phyloP scores from a whole-genome alignment of 2,888 invertebrate species.

The Rhagophthalmus giganteus region DNA sequence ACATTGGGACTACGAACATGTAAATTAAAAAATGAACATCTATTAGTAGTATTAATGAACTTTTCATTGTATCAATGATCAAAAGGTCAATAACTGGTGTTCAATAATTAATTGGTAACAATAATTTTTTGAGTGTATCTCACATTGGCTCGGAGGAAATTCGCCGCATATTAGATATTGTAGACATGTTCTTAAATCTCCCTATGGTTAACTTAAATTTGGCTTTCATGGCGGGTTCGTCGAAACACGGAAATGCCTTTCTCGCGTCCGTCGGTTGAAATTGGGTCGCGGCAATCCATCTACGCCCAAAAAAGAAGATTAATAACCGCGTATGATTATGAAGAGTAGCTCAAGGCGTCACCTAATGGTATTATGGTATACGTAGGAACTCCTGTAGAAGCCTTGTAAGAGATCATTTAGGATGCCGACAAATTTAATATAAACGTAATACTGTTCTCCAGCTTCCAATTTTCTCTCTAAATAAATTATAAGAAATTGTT shows the following conservation, averaged over 20 bases:
- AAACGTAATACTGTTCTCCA: constrained; percentile 67
- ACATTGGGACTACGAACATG: no score
- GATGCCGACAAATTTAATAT: constrained; percentile 71
- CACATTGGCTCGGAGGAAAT: no score
- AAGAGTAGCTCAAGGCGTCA: constrained; percentile 42
- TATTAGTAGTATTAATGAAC: no score
- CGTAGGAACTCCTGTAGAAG: constrained; percentile 82
- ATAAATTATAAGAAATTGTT: constrained; percentile 72
- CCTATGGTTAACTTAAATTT: constrained; percentile 77
- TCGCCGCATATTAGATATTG: constrained; percentile 78
- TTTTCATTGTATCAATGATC: no score
- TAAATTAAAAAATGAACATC: no score
- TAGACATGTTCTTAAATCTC: constrained; percentile 69
- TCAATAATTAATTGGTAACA: no score
- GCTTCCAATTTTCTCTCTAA: constrained; percentile 61
- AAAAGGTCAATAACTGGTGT: no score
- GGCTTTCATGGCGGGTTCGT: constrained; percentile 83
- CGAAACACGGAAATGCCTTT: constrained; percentile 84
- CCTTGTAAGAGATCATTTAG: constrained; percentile 77
- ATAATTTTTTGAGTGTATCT: no score
- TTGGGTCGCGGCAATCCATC: constrained; percentile 81
- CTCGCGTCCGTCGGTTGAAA: constrained; percentile 83
- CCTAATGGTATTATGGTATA: constrained; percentile 69
- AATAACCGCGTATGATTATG: no score
- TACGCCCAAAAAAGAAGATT: constrained; percentile 47